Evolutionary conservation across 2,888 invertebrate genomes (phyloP), one percentile per base, ranked within the genome.

Genomic region (Lapara coniferarum): DNA sequence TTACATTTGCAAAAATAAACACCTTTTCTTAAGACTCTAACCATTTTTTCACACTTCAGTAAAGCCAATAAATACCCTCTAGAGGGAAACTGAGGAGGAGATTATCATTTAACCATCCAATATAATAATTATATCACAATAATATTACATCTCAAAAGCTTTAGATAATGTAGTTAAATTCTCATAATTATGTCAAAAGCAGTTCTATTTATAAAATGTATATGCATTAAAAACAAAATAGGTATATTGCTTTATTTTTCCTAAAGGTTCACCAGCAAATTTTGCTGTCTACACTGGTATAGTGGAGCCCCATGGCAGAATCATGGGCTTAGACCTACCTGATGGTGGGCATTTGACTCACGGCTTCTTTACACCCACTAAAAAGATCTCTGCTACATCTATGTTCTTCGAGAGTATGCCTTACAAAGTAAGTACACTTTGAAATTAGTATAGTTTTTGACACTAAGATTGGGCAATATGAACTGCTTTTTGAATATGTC

Each of bases 341-440:
- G 99, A 99, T 86, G 99, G 99, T 76, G 99, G 99, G 0, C 99
- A 99, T 92, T 95, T 98, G 74, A 98, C 98, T 7, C 98, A 98
- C 79, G 97, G 97, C 44, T 99, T 99, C 90, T 97, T 98, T 93
- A 99, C 99, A 0, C 94, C 96, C 10, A 96, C 94, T 10, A 98
- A 98, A 88, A 98, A 97, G 90, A 97, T 99, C 71, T 99, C 99
- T 0, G 99, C 99, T 10, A 99, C 99, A 0, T 99, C 99, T 0
- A 97, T 99, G 72, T 99, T 98, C 94, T 99, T 99, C 87, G 99
- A 99, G 93, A 98, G 99, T 71, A 97, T 99, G 97, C 99, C 99
- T 0, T 99, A 99, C 88, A 98, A 98, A 92, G 97, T 98, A 79
- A 79, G 78, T 72, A 58, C 10, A 12, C 8, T 55, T 51, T 59